These are phyloP conservation scores for Lordiphosa mommai DNA, from an alignment of 1,140 invertebrate genomes.

Conservation along the genomic window DNA sequence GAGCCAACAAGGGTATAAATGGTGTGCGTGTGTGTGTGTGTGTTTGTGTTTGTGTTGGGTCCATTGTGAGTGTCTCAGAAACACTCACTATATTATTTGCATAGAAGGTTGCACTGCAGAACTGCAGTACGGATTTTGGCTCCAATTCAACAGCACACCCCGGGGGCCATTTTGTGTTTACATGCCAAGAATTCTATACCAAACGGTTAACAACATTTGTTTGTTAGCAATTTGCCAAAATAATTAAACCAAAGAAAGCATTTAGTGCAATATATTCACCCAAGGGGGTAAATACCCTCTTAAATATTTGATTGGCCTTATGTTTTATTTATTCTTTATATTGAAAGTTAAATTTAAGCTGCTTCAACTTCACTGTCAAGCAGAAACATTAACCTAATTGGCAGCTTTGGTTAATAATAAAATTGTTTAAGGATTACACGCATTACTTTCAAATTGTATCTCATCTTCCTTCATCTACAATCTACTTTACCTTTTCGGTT, in stretches of 20 bases:
- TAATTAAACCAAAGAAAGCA: too few species aligned
- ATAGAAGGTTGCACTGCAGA: conserved; percentile 2
- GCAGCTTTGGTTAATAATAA: conserved; percentile 41
- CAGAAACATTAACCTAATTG: conserved; percentile 74
- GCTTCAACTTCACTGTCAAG: conserved; percentile 9
- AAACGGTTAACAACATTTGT: too few species aligned
- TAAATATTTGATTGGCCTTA: too few species aligned
- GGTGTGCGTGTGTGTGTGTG: not conserved
- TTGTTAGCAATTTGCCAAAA: too few species aligned
- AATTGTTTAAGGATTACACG: conserved; percentile 62
- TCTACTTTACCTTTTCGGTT: conserved; percentile 47
- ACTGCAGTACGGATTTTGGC: not conserved
- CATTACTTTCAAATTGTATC: conserved; percentile 53
- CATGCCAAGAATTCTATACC: too few species aligned
- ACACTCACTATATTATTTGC: conserved; percentile 15
- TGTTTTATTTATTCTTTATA: too few species aligned
- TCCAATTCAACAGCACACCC: conserved; percentile 9
- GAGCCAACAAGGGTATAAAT: conserved; percentile 12
- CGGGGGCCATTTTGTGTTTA: not conserved
- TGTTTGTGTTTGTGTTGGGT: conserved; percentile 1
- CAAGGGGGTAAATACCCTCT: too few species aligned
- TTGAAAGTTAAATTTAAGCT: not conserved
- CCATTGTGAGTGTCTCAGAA: conserved; percentile 33
- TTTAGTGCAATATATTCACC: too few species aligned
- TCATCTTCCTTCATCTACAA: conserved; percentile 32